These are phyloP conservation scores for Pangasius larnaudii DNA, from an alignment of 2,797 vertebrate genomes.

Conservation along the genomic window DNA sequence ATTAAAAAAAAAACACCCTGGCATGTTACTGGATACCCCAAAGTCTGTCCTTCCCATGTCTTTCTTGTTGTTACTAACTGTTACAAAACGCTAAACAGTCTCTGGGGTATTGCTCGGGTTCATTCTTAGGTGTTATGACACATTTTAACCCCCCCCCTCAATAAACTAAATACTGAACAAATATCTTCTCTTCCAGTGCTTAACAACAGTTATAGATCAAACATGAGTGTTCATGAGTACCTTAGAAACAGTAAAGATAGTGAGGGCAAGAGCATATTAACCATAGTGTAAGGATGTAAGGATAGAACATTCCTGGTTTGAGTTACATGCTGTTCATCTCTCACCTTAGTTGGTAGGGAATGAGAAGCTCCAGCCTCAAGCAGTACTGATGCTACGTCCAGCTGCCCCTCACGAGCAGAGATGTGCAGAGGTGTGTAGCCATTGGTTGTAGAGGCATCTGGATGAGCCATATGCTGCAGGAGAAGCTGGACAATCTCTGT, in stretches of 20 bases:
- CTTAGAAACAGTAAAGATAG: background rate
- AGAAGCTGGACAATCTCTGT: slow-evolving; percentile 96
- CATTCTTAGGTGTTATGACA: background rate
- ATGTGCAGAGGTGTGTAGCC: slow-evolving; percentile 96
- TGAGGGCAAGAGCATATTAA: background rate
- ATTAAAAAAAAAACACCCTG: background rate
- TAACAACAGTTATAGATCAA: background rate
- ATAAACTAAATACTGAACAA: background rate
- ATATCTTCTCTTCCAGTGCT: background rate
- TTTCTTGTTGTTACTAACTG: background rate
- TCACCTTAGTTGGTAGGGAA: slow-evolving; percentile 94
- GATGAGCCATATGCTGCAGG: slow-evolving; percentile 97
- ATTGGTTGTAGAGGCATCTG: slow-evolving; percentile 92
- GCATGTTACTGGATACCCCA: background rate
- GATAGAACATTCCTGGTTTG: background rate
- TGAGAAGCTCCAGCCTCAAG: slow-evolving; percentile 93
- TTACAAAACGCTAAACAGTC: background rate
- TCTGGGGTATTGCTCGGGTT: background rate
- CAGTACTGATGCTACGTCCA: slow-evolving; percentile 91
- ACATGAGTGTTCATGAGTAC: background rate
- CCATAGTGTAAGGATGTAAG: background rate
- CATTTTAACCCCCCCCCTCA: background rate
- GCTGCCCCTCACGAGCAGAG: slow-evolving; percentile 93
- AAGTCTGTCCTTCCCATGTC: background rate
- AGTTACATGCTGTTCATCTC: slow-evolving; percentile 30